These are phyloP conservation scores for Ctenopoma kingsleyae DNA, from an alignment of 2,797 vertebrate genomes.

Conservation along the genomic window DNA sequence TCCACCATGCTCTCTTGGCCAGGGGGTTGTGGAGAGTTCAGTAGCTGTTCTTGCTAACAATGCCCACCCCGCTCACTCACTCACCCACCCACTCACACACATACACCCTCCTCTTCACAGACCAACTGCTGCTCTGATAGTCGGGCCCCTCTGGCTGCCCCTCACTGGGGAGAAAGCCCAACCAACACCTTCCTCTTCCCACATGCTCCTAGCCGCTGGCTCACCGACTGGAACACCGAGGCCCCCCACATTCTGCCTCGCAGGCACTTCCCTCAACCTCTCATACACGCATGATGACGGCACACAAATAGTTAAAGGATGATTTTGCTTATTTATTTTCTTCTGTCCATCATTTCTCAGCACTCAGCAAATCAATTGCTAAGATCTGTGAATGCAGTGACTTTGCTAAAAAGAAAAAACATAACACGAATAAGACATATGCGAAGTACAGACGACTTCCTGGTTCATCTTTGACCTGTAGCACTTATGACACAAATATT, in stretches of 20 bases:
- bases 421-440: not conserved
- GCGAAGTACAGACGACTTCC: slow-evolving; percentile 1
- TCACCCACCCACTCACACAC: slow-evolving; percentile 35
- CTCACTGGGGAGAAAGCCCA: slow-evolving; percentile 69
- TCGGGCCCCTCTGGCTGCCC: slow-evolving; percentile 75
- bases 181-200: slow-evolving; percentile 74
- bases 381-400: not conserved
- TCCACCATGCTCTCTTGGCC: slow-evolving; percentile 75
- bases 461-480: slow-evolving; percentile 16
- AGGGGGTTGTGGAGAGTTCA: slow-evolving; percentile 86
- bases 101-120: slow-evolving; percentile 71
- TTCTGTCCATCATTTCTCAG: not conserved
- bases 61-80: slow-evolving; percentile 42
- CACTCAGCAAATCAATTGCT: not conserved
- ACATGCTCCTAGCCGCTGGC: slow-evolving; percentile 71
- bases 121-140: slow-evolving; percentile 74
- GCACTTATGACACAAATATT: not conserved
- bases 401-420: slow-evolving; percentile 8
- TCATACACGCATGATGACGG: not conserved
- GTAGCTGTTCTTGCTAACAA: slow-evolving; percentile 77
- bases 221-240: slow-evolving; percentile 70
- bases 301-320: slow-evolving; percentile 2
- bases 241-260: slow-evolving; percentile 59
- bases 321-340: slow-evolving; percentile 8
- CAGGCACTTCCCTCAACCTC: slow-evolving; percentile 44